Base-by-base conservation (phyloP, 2,113 vertebrate species). In the Leptodactylus fuscus region DNA sequence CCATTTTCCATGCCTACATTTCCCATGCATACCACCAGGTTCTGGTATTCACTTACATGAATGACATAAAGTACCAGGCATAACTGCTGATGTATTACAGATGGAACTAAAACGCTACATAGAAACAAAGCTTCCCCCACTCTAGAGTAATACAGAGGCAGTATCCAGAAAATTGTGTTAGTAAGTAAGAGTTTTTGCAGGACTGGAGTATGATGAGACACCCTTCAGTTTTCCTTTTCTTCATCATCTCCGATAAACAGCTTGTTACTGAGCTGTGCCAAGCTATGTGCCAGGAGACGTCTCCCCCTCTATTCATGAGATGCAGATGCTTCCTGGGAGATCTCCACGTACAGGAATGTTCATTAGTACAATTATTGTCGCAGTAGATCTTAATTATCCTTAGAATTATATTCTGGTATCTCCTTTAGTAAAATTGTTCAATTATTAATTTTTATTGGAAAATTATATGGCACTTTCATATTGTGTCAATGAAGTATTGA, bases 311-410 rank as follows among this genome's bases (percentile, higher is more conserved):
- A 76, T 87, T 89, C 38, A 74, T 58, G 36, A 38, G 84, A 2
- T 87, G 73, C 88, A 89, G 89, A 89, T 85, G 65, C 79, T 73
- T 76, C 87, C 88, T 91, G 65, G 71, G 70, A 81, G 84, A 62
- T 88, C 82, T 89, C n/a, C 34, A 44, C 71, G 32, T 1, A 74
- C 20, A 84, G 82, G 77, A 55, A 67, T 62, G 2, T 67, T 87
- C 49, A 0, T 12, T 73, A 81, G 1, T 1, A 74, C 36, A 24
- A 80, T 87, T 44, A 22, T 75, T 78, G 44, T 65, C 83, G 69
- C 73, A 85, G 38, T 81, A 38, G 79, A 53, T 87, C 90, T 90
- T 88, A 87, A 70, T 87, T 88, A 81, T 70, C 73, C 11, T 7
- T 86, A 67, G 49, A 65, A 84, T 84, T 46, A n/a, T n/a, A n/a